Conservation (phyloP, 2,888 invertebrate species). For the Callyntrura guangdongensis region DNA sequence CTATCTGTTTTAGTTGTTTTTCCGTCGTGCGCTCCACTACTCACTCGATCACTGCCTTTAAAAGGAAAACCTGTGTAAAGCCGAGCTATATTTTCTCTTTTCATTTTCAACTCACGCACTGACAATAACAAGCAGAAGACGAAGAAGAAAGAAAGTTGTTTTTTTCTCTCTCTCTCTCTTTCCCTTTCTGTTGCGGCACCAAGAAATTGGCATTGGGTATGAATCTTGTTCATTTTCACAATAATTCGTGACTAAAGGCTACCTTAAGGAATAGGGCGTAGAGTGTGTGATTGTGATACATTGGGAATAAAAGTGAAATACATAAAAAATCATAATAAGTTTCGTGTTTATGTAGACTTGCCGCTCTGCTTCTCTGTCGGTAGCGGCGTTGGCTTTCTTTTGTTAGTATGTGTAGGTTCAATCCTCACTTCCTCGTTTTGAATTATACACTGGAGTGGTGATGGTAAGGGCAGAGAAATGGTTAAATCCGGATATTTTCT, state of each 20-base stretch:
- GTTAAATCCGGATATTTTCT: background rate
- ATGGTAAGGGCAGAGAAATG: no score
- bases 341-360: background rate
- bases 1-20: slow-evolving; percentile 43
- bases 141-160: slow-evolving; percentile 10
- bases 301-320: slow-evolving; percentile 34
- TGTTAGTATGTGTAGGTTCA: background rate
- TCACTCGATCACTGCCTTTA: background rate
- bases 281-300: slow-evolving; percentile 54
- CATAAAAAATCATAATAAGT: background rate
- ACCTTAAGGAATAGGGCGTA: slow-evolving; percentile 66
- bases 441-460: background rate
- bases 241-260: slow-evolving; percentile 60
- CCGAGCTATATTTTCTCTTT: background rate
- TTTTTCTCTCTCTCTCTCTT: background rate
- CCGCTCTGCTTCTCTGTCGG: background rate
- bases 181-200: slow-evolving; percentile 9
- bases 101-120: slow-evolving; percentile 23
- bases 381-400: background rate
- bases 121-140: background rate
- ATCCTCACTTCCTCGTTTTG: background rate
- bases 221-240: slow-evolving; percentile 70
- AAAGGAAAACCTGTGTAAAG: background rate
- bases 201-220: slow-evolving; percentile 20
- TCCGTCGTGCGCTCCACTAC: background rate